Conservation (phyloP, 2,797 vertebrate genomes). For the Gastrophryne carolinensis region DNA sequence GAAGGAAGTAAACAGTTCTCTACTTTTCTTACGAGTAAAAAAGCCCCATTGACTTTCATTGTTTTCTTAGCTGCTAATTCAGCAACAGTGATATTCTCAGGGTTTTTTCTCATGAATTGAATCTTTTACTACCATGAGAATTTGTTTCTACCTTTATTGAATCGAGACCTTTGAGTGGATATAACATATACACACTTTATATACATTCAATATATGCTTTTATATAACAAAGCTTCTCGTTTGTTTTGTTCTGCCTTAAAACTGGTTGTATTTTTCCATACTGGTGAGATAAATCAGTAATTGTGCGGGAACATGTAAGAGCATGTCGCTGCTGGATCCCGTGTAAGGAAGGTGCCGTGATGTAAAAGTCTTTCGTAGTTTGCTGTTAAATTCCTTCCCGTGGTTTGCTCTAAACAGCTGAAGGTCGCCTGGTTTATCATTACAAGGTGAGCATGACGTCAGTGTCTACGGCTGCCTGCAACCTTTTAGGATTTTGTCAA, state of each 20-base stretch:
- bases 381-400: conserved; percentile 33
- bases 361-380: conserved; percentile 39
- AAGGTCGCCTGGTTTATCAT: conserved; percentile 51
- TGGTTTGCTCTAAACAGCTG: conserved; percentile 33
- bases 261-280: not conserved
- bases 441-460: conserved; percentile 44
- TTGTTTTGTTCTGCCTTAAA: not conserved
- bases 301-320: conserved; percentile 31
- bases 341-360: conserved; percentile 8
- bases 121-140: no score
- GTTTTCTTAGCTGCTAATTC: no score
- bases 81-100: no score
- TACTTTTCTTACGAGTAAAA: no score
- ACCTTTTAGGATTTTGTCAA: conserved; percentile 49
- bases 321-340: conserved; percentile 14
- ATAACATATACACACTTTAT: no score
- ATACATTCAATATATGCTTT: no score
- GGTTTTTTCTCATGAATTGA: no score
- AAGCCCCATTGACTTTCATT: no score
- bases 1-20: no score
- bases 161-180: no score
- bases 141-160: no score
- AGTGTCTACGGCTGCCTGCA: conserved; percentile 32
- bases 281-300: conserved; percentile 19
- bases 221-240: not conserved